phyloP scores from a whole-genome alignment of 2,888 invertebrate species.

The Caenorhabditis doughertyi region DNA sequence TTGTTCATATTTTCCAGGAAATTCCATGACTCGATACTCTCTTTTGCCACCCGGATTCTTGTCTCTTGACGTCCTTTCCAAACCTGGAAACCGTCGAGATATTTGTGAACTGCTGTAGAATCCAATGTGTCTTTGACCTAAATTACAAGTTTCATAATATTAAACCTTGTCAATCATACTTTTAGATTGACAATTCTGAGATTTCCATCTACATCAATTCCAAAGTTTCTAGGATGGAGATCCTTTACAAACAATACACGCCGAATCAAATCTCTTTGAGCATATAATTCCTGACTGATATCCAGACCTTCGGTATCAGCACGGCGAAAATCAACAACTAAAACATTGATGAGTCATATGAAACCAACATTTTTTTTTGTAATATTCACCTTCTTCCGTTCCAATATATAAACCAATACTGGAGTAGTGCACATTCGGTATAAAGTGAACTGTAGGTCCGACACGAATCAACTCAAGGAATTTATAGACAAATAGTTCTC shows the following conservation, averaged over 20 bases:
- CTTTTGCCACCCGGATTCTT: no score
- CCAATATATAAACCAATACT: conserved; percentile 20
- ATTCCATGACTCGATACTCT: no score
- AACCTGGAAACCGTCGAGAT: no score
- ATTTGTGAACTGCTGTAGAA: no score
- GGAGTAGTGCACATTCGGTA: conserved; percentile 31
- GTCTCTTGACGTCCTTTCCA: no score
- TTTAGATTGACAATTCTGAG: conserved; percentile 30
- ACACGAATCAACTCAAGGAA: conserved; percentile 12
- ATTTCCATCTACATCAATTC: conserved; percentile 8
- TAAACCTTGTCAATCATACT: background rate
- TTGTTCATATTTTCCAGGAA: no score
- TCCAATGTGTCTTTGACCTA: no score
- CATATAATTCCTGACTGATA: conserved; percentile 8
- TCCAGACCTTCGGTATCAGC: conserved; percentile 30
- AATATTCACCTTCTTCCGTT: conserved; percentile 28
- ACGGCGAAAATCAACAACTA: conserved; percentile 17
- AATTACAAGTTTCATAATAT: no score
- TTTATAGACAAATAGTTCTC: conserved; percentile 1
- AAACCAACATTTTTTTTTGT: background rate
- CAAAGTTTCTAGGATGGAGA: conserved; percentile 18
- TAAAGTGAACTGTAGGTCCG: conserved; percentile 29
- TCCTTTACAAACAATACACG: conserved; percentile 8
- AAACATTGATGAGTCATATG: background rate
- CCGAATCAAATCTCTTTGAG: conserved; percentile 19